Conservation (phyloP, 2,888 invertebrate genomes). For the Lacanobia wlatinum region DNA sequence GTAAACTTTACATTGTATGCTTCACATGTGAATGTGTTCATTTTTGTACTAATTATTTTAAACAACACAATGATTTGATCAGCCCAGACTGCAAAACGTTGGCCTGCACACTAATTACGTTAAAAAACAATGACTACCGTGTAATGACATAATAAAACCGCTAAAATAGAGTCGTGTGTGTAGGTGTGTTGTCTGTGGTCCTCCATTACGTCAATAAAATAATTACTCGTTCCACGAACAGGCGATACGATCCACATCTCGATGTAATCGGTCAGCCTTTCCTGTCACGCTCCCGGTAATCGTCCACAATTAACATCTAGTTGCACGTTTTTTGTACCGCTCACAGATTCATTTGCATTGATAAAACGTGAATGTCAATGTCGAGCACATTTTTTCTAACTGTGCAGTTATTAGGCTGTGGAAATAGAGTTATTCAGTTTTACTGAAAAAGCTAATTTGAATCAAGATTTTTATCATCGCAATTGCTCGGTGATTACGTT, state of each 20-base stretch:
- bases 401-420: constrained; percentile 17
- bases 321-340: constrained; percentile 50
- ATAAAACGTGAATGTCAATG: constrained; percentile 49
- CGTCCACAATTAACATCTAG: constrained; percentile 72
- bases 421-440: constrained; percentile 38
- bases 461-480: constrained; percentile 28
- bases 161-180: constrained; percentile 38
- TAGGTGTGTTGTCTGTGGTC: constrained; percentile 51
- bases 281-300: constrained; percentile 83
- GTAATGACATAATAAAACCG: constrained; percentile 45
- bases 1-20: constrained; percentile 4
- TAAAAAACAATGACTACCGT: constrained; percentile 41
- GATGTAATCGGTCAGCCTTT: constrained; percentile 80
- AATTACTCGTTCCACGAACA: constrained; percentile 81
- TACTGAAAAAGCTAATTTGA: constrained; percentile 12
- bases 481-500: constrained; percentile 38
- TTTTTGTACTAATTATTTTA: constrained; percentile 28
- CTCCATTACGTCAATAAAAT: constrained; percentile 69
- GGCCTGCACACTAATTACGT: constrained; percentile 21
- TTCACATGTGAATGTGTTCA: constrained; percentile 11
- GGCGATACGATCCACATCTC: constrained; percentile 77
- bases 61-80: constrained; percentile 29
- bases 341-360: constrained; percentile 46
- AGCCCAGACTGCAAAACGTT: constrained; percentile 13
- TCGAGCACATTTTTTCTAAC: constrained; percentile 24